Evolutionary conservation across 2,888 invertebrate genomes (phyloP).

Genomic region (Xylota sylvarum): DNA sequence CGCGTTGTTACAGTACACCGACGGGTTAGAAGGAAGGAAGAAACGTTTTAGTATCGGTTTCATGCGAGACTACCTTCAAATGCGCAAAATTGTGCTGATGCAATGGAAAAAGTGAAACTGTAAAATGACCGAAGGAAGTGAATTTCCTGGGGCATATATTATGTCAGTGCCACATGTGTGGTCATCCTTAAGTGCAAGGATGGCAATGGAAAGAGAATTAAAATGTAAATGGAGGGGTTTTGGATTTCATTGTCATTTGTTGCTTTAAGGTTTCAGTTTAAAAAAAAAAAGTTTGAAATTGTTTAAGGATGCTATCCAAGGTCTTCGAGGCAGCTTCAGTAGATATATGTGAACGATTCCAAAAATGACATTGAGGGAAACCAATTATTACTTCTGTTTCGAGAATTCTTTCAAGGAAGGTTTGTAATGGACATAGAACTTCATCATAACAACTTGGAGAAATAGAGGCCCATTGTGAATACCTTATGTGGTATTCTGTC

Average conservation of each 20-base stretch:
- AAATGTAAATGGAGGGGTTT: not conserved
- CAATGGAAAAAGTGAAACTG: conserved; percentile 29
- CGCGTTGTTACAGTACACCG: not conserved
- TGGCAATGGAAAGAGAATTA: not conserved
- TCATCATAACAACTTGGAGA: no score
- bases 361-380: no score
- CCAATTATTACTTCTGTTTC: no score
- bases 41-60: conserved; percentile 43
- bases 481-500: no score
- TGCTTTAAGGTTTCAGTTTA: not conserved
- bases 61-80: conserved; percentile 33
- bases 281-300: not conserved
- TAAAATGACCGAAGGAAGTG: conserved; percentile 34
- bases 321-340: no score
- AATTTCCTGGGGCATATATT: conserved; percentile 41
- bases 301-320: not conserved
- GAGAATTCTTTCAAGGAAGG: no score
- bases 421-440: no score
- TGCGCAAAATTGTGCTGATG: conserved; percentile 36
- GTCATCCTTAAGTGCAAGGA: conserved; percentile 48
- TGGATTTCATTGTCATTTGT: conserved; percentile 16
- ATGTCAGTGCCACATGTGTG: conserved; percentile 37
- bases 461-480: no score
- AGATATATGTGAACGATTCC: no score
- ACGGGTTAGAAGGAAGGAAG: not conserved